Conservation (phyloP, 2,797 vertebrate genomes). For the Bothrops alternatus region DNA sequence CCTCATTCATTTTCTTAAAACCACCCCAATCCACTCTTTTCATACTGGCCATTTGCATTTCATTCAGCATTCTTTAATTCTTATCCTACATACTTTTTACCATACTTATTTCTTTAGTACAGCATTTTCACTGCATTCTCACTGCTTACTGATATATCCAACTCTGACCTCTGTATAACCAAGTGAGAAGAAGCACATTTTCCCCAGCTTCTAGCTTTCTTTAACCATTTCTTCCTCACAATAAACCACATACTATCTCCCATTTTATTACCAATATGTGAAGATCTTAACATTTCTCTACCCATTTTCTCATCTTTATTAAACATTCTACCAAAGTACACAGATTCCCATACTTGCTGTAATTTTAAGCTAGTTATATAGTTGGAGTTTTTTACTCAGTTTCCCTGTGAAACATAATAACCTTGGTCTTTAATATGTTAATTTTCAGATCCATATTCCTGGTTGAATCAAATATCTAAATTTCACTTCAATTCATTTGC, state of each 20-base stretch:
- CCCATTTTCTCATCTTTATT: background rate
- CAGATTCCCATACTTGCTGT: background rate
- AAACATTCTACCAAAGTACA: background rate
- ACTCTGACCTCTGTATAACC: background rate
- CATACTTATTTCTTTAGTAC: background rate
- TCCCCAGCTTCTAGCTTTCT: background rate
- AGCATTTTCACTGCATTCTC: background rate
- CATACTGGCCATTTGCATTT: background rate
- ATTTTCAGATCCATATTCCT: background rate
- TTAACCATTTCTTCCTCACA: background rate
- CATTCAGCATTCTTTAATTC: background rate
- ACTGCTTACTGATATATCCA: background rate
- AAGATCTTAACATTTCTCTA: background rate
- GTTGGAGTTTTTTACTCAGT: background rate
- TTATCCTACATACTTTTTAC: background rate
- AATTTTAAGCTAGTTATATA: background rate
- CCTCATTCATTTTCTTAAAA: background rate
- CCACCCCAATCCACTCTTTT: background rate
- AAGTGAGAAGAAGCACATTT: background rate
- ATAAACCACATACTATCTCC: background rate
- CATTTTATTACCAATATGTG: background rate
- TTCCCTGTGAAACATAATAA: background rate
- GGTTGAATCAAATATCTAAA: background rate
- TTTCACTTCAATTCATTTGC: background rate
- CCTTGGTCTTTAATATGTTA: background rate